A percentile compares a stretch with the other conserved stretches of the same genome.
These are phyloP conservation scores for Condylura cristata DNA, from an alignment of 2,113 vertebrate species.

Conservation along the genomic window DNA sequence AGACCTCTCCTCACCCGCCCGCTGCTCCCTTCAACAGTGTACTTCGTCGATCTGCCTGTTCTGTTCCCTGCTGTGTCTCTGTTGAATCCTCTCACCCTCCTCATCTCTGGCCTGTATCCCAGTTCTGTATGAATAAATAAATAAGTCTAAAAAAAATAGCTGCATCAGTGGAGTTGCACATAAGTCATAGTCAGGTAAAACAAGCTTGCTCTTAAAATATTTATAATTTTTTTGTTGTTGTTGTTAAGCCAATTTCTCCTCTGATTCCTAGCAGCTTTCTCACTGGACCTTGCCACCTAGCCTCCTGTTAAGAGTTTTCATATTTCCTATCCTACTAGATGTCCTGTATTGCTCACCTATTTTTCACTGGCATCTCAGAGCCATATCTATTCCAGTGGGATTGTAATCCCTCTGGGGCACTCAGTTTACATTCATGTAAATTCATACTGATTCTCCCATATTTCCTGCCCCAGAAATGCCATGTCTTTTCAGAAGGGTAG, in stretches of 20 bases:
- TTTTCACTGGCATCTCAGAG: neutral
- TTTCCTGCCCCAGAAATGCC: neutral
- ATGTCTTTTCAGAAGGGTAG: neutral
- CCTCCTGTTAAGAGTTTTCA: neutral
- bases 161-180: neutral
- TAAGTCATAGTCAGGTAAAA: slow-evolving; percentile 12
- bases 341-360: neutral
- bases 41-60: too few relatives aligned
- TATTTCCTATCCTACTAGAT: neutral
- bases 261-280: neutral
- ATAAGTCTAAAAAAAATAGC: neutral
- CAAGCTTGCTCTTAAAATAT: neutral
- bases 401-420: neutral
- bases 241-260: neutral
- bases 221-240: neutral
- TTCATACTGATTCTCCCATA: neutral
- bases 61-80: too few relatives aligned
- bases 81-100: too few relatives aligned
- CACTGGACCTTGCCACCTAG: neutral
- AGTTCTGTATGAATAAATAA: too few relatives aligned
- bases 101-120: too few relatives aligned
- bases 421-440: neutral
- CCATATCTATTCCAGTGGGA: neutral
- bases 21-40: too few relatives aligned
- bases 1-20: too few relatives aligned